Evolutionary conservation across 2,797 vertebrate genomes (phyloP).

Genomic region (Darevskia mixta): DNA sequence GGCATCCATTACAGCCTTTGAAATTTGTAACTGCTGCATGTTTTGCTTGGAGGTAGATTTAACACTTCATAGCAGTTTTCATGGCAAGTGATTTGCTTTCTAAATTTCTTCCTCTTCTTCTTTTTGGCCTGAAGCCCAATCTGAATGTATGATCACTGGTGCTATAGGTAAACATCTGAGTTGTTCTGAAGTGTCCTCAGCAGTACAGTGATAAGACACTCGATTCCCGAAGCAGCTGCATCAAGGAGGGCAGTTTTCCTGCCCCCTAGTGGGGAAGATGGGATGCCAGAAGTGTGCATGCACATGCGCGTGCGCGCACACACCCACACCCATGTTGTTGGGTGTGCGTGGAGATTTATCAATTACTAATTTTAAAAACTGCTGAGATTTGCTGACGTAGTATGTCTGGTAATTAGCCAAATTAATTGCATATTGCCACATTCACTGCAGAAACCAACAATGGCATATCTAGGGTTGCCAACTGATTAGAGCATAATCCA

Average conservation of each 20-base stretch:
- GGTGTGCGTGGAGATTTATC: not conserved
- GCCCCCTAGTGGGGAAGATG: conserved; percentile 77
- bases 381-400: not conserved
- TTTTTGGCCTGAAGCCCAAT: conserved; percentile 82
- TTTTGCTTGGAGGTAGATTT: conserved; percentile 83
- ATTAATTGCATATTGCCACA: not conserved
- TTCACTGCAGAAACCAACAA: not conserved
- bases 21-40: conserved; percentile 82
- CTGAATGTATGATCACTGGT: conserved; percentile 83
- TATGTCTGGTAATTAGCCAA: not conserved
- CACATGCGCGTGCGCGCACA: rapidly evolving
- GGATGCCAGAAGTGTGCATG: conserved; percentile 51
- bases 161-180: conserved; percentile 85
- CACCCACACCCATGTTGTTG: too few species aligned
- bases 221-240: conserved; percentile 63
- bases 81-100: conserved; percentile 75
- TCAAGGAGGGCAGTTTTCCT: conserved; percentile 63
- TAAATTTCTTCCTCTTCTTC: conserved; percentile 35
- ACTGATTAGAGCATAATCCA: not conserved
- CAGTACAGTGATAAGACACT: conserved; percentile 73
- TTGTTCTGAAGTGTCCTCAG: conserved; percentile 81
- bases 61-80: conserved; percentile 78
- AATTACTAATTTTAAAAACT: not conserved
- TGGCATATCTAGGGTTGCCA: not conserved
- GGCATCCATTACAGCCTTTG: conserved; percentile 83